phyloP scores from a whole-genome alignment of 2,888 invertebrate species.

The Coleophora deauratella region DNA sequence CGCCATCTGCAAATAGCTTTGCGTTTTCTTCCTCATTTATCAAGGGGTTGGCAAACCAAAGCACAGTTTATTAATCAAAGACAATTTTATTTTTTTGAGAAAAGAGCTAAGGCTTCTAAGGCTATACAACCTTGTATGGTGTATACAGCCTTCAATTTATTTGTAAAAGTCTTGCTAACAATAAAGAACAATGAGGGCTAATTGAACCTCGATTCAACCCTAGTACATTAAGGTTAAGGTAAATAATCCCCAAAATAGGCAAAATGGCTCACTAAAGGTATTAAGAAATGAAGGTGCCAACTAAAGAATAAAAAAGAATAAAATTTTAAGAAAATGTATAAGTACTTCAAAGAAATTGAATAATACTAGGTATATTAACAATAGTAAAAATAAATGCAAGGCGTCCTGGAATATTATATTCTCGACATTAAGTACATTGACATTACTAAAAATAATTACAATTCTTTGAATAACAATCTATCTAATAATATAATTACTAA shows the following conservation, averaged over 20 bases:
- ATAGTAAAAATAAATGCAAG: not conserved
- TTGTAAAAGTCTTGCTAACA: no score
- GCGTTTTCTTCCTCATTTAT: no score
- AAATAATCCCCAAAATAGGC: no score
- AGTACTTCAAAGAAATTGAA: not conserved
- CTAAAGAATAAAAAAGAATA: not conserved
- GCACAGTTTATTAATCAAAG: no score
- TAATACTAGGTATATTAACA: not conserved
- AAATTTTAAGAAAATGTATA: not conserved
- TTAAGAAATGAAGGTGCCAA: not conserved
- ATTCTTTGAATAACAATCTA: not conserved
- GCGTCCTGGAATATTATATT: not conserved
- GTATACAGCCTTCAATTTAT: no score
- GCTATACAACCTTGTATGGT: no score
- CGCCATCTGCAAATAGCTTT: no score
- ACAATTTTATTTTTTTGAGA: no score
- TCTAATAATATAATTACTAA: not conserved
- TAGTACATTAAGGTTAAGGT: not conserved
- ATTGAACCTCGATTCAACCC: no score
- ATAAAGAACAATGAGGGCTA: no score
- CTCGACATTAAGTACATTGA: not conserved
- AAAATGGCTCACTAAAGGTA: not conserved
- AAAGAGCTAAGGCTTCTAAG: no score
- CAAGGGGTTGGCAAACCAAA: no score
- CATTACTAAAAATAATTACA: not conserved